Evolutionary conservation across 2,113 vertebrate genomes (phyloP), one percentile per base, ranked within the genome.

Genomic region (Gobius niger): DNA sequence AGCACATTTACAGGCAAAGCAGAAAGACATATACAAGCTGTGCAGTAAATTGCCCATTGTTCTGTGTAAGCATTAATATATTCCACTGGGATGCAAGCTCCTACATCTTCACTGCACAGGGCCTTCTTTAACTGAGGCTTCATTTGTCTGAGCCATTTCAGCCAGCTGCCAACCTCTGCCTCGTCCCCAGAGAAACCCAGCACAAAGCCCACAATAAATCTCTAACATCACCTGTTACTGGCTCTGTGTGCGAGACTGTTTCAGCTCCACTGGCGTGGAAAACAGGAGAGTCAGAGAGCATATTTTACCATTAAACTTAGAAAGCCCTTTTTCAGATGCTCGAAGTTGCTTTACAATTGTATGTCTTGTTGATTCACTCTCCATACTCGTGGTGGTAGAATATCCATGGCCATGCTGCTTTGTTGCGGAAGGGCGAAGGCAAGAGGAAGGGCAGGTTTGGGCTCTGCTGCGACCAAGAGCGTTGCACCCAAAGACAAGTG

Each of bases 141-240:
- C 42, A 67, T 72, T 13, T 74, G 13, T 52, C 72, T 68, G n/a
- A 41, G 62, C 65, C 81, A 62, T 61, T 76, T 7, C 13, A 63
- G 67, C 46, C 44, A 68, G 49, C 65, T 68, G 42, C 41, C 16
- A 68, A 44, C 64, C 52, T 63, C 12, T 13, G 62, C 40, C 34
- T 62, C 19, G 11, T 70, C 71, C 46, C 44, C 57, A 6, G 54
- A 59, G 71, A 70, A n/a, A 6, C n/a, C 59, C 6, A 16, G 12
- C 50, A 44, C 24, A 16, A 8, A 69, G 41, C 47, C 24, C 49
- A 18, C 34, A 9, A 71, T 62, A 16, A 67, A 71, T 76, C 52
- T 63, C 47, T 52, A 54, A 61, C 16, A 56, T 66, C 64, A 67
- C 53, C 67, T 68, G 68, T 47, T 73, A 49, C 41, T 47, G 16